Percentiles rank a stretch among this genome's conserved stretches.
These are phyloP conservation scores for Montipora cactus DNA, from an alignment of 64 coral and sea anemone genomes.

Conservation along the genomic window DNA sequence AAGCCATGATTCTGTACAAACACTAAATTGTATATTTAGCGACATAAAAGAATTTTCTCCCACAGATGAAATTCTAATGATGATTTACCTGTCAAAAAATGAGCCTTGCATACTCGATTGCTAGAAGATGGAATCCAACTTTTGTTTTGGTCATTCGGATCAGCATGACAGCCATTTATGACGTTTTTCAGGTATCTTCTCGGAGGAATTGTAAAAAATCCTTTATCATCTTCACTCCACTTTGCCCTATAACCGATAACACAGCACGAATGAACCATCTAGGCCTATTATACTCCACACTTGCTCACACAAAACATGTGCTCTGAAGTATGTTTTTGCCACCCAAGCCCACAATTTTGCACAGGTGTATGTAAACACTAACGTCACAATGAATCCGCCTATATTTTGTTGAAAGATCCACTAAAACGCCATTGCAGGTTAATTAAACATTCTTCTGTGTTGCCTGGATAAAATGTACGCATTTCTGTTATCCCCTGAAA, in stretches of 20 bases:
- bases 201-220: constrained; percentile 19
- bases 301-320: not conserved
- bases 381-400: not conserved
- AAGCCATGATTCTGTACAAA: not conserved
- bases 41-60: not conserved
- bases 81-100: constrained; percentile 48
- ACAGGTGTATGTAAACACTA: not conserved
- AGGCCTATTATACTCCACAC: not conserved
- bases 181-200: constrained; percentile 1
- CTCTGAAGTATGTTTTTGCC: not conserved
- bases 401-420: too few species aligned
- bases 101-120: constrained; percentile 37
- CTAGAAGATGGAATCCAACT: constrained; percentile 1
- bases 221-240: constrained; percentile 23
- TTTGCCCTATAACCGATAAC: constrained; percentile 13
- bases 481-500: too few species aligned
- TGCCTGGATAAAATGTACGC: too few species aligned
- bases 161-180: constrained; percentile 25
- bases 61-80: not conserved
- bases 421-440: too few species aligned
- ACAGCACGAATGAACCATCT: constrained; percentile 35
- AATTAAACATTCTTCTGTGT: too few species aligned
- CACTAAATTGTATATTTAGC: not conserved
- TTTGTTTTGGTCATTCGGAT: constrained; percentile 24
- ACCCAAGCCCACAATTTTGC: not conserved